Evolutionary conservation across 2,113 vertebrate species (phyloP), one percentile per base, ranked within the genome.

Genomic region (Grammatotria lemairii): DNA sequence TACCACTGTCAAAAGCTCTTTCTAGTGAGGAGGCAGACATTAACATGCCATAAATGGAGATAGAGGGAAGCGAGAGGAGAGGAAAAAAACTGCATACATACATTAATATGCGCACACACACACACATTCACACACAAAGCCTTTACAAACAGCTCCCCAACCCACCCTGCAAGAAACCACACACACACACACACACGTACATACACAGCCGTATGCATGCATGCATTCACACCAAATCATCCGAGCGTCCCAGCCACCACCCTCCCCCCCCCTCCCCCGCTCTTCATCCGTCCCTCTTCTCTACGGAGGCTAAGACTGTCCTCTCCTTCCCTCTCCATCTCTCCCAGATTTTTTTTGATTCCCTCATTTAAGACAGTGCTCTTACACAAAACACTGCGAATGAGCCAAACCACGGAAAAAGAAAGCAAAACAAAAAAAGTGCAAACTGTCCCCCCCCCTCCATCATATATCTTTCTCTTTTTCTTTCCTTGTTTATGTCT

Each of bases 41-140:
- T 95, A 95, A 92, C 92, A 92, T 90, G 92, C 93, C 93, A 95
- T 95, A 96, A 94, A 96, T 94, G 94, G 94, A 93, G 93, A 93
- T 78, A 58, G 86, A 91, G 86, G 87, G 88, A 93, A 92, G 83
- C 78, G 57, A 88, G 60, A 49, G n/a, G 21, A 78, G 84, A 53
- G 55, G 31, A 2, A 58, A 90, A 87, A 93, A 87, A 80, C 87
- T 86, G 85, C 79, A 90, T 85, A 90, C 85, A 94, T 91, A 94
- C 92, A 94, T 94, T 93, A 92, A 92, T 91, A 92, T 91, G 90
- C 90, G 49, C 33, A 33, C 33, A 33, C 33, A 33, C 31, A 31
- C 31, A 33, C 33, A 33, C 33, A 33, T 33, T 33, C 12, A 82
- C 84, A 86, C 57, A 89, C 84, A 79, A 82, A 91, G 82, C 83